A percentile compares a stretch with the other conserved stretches of the same genome.
Conservation (phyloP, 2,888 invertebrate genomes). For the Mimas tiliae region DNA sequence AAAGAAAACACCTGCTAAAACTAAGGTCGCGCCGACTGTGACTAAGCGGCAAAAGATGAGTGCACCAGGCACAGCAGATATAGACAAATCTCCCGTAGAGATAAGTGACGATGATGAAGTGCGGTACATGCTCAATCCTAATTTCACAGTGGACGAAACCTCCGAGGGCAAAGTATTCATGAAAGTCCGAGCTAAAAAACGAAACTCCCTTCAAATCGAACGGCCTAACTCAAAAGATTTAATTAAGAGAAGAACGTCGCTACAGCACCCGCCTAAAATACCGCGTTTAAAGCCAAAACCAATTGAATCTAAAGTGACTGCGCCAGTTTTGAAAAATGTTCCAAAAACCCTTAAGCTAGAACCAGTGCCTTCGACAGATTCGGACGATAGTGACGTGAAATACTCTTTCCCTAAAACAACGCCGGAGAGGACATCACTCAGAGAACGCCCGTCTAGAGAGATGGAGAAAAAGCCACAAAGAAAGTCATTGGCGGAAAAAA, state of each 20-base stretch:
- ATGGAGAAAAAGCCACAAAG: constrained; percentile 45
- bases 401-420: constrained; percentile 70
- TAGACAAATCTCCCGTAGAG: constrained; percentile 47
- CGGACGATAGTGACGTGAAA: constrained; percentile 77
- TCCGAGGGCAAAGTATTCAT: constrained; percentile 63
- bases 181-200: constrained; percentile 70
- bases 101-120: constrained; percentile 74
- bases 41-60: constrained; percentile 58
- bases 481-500: constrained; percentile 59
- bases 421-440: constrained; percentile 40
- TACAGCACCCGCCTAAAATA: constrained; percentile 73
- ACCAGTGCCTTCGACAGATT: constrained; percentile 61
- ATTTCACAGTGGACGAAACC: constrained; percentile 59
- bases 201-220: constrained; percentile 73
- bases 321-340: constrained; percentile 43
- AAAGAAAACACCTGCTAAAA: constrained; percentile 57
- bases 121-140: constrained; percentile 76
- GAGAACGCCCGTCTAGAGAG: constrained; percentile 42
- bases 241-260: constrained; percentile 66
- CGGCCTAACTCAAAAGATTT: constrained; percentile 71
- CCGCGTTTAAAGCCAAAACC: constrained; percentile 66
- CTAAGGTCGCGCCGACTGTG: constrained; percentile 50
- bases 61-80: constrained; percentile 38
- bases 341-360: constrained; percentile 51
- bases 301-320: constrained; percentile 47